These are phyloP conservation scores for Pollachius pollachius DNA, from an alignment of 2,113 vertebrate genomes.

Conservation along the genomic window DNA sequence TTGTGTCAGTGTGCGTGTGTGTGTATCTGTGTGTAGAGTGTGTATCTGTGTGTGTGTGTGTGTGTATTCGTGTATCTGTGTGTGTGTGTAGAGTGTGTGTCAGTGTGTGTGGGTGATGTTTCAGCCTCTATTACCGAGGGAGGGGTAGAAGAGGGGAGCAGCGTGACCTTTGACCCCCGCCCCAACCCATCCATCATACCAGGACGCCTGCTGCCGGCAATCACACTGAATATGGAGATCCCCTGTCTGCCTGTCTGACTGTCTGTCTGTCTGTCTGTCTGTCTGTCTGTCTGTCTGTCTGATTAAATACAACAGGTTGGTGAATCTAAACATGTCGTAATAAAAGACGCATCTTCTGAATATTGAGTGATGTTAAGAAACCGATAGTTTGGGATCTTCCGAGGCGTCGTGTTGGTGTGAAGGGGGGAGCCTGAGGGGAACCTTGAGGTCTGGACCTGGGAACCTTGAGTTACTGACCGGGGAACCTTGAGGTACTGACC, in stretches of 20 bases:
- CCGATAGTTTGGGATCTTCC: too few relatives aligned
- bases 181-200: constrained; percentile 96
- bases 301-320: constrained; percentile 58
- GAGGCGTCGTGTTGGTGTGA: too few relatives aligned
- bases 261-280: not conserved
- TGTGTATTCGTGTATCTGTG: too few relatives aligned
- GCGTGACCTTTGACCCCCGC: constrained; percentile 76
- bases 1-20: too few relatives aligned
- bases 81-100: too few relatives aligned
- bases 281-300: constrained; percentile 31
- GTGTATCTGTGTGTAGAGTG: too few relatives aligned
- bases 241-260: not conserved
- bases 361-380: constrained; percentile 33
- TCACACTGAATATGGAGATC: constrained; percentile 84
- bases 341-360: constrained; percentile 57
- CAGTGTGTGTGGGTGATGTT: constrained; percentile 62
- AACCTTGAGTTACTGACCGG: too few relatives aligned
- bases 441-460: too few relatives aligned
- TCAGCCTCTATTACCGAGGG: constrained; percentile 72
- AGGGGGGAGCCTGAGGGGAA: too few relatives aligned
- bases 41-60: constrained; percentile 37
- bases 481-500: too few relatives aligned
- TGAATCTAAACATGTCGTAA: constrained; percentile 49
- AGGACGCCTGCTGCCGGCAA: constrained; percentile 89
- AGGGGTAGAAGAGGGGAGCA: too few relatives aligned